Evolutionary conservation across 1,140 invertebrate genomes (phyloP), one percentile per base, ranked within the genome.

Genomic region (Dendrolimus kikuchii): DNA sequence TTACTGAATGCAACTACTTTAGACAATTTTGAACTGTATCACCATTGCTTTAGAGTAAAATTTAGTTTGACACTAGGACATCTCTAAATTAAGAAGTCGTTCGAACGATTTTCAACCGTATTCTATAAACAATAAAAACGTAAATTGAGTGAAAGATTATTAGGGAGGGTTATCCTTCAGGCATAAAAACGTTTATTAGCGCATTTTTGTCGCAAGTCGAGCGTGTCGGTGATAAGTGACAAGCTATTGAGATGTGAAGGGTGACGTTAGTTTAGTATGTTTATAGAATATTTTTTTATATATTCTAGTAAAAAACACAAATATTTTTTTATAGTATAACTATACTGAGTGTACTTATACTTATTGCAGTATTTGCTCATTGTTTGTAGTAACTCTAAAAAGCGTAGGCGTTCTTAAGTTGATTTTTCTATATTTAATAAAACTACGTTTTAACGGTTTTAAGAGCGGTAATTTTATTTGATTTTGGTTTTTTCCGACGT

Each of bases 151-250:
- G 36, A 23, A 58, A 58, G 60, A 53, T 59, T 57, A 60, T 52
- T 57, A 55, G 53, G 49, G 51, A 47, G 60, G 53, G 55, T 54
- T 62, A 55, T 60, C 48, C 39, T 44, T 38, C 37, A 47, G 57
- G 60, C 60, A 71, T 52, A 71, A 76, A 75, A 80, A 68, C 71
- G 71, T 77, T 77, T 80, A 81, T 78, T 80, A 81, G 71, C 70
- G 55, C 70, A 66, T 74, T 74, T 66, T 53, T 57, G 66, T 66
- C 53, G 66, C 62, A 65, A 75, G 68, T 76, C 64, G 64, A 71
- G 67, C 75, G 74, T 70, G 67, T 50, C 49, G 38, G 62, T 62
- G 73, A 72, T 72, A 73, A 78, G 76, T 77, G 74, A 74, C 76
- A 67, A 77, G 68, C 71, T 57, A 77, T 74, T 66, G 72, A 72